These are phyloP conservation scores for Prunella himalayana DNA, from an alignment of 2,113 vertebrate species.

Conservation along the genomic window DNA sequence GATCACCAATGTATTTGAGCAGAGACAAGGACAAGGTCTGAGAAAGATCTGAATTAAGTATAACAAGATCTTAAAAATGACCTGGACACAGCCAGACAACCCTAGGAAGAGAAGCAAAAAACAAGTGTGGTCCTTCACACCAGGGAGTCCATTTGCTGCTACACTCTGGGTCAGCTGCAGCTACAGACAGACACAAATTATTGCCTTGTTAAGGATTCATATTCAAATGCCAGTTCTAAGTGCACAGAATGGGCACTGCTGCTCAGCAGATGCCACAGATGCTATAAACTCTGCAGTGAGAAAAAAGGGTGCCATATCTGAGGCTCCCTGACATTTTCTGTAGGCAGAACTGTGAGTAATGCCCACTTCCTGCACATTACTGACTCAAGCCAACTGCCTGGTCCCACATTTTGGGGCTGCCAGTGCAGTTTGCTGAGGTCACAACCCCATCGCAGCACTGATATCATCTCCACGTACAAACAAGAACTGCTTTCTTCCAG, in stretches of 20 bases:
- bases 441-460: rapidly evolving
- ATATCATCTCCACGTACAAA: rapidly evolving
- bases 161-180: neutral
- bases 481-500: neutral
- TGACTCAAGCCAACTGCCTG: neutral
- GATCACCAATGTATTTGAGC: neutral
- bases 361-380: neutral
- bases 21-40: neutral
- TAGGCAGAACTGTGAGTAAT: neutral
- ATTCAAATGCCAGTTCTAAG: neutral
- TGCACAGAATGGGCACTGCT: neutral
- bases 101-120: neutral
- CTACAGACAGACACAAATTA: rapidly evolving
- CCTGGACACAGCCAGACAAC: neutral
- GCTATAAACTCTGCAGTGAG: neutral
- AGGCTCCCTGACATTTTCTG: neutral
- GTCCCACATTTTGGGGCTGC: neutral
- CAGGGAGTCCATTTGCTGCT: neutral
- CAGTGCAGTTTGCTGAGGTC: neutral
- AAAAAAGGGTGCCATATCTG: neutral
- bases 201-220: neutral
- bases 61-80: neutral
- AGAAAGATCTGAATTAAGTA: neutral
- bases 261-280: neutral
- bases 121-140: rapidly evolving